Percentiles rank a stretch among this genome's conserved stretches.
Evolutionary conservation across 2,888 invertebrate genomes (phyloP).

Genomic region (Protophormia terraenovae): DNA sequence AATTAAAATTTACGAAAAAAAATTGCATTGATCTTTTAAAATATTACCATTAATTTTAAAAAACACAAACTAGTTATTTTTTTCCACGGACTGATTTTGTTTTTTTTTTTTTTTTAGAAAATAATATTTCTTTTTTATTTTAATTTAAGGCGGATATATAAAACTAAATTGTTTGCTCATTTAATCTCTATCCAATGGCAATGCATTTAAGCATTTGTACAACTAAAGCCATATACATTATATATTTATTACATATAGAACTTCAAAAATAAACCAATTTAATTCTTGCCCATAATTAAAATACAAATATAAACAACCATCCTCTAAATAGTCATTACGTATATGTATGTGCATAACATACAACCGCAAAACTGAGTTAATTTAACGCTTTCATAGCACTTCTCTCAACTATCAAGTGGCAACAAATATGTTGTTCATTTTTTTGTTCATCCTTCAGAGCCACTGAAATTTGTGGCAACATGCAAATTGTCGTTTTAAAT

Average conservation of each 20-base stretch:
- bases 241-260: not conserved
- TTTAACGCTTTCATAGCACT: slow-evolving; percentile 53
- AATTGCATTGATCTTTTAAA: too few species aligned
- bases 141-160: too few species aligned
- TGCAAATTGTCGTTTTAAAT: slow-evolving; percentile 36
- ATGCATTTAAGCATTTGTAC: not conserved
- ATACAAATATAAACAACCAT: not conserved
- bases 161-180: too few species aligned
- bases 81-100: too few species aligned
- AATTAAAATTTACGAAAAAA: too few species aligned
- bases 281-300: slow-evolving; percentile 20
- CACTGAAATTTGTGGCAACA: slow-evolving; percentile 34
- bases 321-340: not conserved
- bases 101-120: too few species aligned
- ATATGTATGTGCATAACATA: not conserved
- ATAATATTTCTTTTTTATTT: too few species aligned
- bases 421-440: slow-evolving; percentile 3
- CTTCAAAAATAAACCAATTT: not conserved
- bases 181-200: too few species aligned
- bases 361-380: slow-evolving; percentile 47
- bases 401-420: slow-evolving; percentile 6
- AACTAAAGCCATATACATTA: not conserved
- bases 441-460: not conserved
- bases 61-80: too few species aligned
- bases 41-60: too few species aligned